Evolutionary conservation across 2,113 vertebrate genomes (phyloP), one percentile per base, ranked within the genome.

Genomic region (Zapus hudsonius): DNA sequence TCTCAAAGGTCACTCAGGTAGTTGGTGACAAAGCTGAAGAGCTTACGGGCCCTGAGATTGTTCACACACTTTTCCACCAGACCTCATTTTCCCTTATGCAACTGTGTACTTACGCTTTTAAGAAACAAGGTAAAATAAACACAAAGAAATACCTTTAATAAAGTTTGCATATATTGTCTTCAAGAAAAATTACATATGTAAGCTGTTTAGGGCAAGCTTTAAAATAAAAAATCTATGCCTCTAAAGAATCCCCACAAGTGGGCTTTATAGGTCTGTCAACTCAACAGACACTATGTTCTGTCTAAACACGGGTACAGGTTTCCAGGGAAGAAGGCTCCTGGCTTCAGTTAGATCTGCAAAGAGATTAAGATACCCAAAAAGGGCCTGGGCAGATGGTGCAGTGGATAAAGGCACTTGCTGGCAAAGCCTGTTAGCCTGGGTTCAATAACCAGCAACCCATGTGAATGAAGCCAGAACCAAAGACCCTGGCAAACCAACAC

Each of bases 121-220:
- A 70, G 61, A 93, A 96, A 92, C 6, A 78, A 96, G 87, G 42
- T 29, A 92, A 16, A 63, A 66, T 38, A 94, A 94, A 93, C 38
- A 67, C 10, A 27, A 29, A 81, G 40, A 95, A 85, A 83, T 61
- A 57, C 29, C 87, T 94, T 70, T 66, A 12, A 6, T 74, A 61
- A 90, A 89, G 33, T 69, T 38, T 86, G 25, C 25, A 80, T 25
- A 80, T 22, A 66, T 83, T 52, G 40, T 92, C 94, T 93, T 75
- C 63, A 83, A 80, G 74, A 91, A 92, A 95, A 85, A 78, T 83
- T 79, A 85, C 11, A 0, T 52, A 93, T 73, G 17, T 25, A 90
- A 86, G 36, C 42, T 72, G 87, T 57, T 57, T 23, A 84, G 66
- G 42, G 27, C 36, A 92, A 66, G 42, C 92, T 92, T 95, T 76